Conservation (phyloP, 1,140 invertebrate genomes). For the Homalodisca vitripennis region DNA sequence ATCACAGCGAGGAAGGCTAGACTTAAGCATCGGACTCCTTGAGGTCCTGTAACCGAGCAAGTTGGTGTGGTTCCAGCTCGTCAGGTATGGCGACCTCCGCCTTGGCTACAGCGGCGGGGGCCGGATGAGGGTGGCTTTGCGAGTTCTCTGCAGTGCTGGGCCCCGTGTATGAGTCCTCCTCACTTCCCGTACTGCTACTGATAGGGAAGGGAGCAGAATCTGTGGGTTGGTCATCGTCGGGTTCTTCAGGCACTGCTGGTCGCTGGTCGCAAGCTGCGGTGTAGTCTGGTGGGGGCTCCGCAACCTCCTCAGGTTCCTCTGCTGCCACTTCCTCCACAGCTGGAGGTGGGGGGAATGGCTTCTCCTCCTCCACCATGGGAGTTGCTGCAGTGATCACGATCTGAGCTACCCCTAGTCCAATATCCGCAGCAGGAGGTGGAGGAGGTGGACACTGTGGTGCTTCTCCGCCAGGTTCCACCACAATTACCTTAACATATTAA, state of each 20-base stretch:
- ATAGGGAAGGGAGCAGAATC: conserved; percentile 56
- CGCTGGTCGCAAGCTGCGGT: conserved; percentile 7
- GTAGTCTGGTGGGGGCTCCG: conserved; percentile 32
- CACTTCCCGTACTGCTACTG: conserved; percentile 56
- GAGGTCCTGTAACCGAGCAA: conserved; percentile 77
- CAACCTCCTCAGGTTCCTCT: conserved; percentile 28
- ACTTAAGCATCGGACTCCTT: conserved; percentile 85
- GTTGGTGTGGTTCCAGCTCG: conserved; percentile 79
- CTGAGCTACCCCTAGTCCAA: conserved; percentile 72
- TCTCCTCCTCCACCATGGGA: conserved; percentile 76
- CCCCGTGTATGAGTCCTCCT: conserved; percentile 53
- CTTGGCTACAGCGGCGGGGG: conserved; percentile 31
- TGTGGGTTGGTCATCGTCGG: conserved; percentile 37
- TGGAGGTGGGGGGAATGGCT: conserved; percentile 61
- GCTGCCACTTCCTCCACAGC: not conserved
- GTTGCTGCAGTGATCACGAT: conserved; percentile 88
- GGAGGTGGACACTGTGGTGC: conserved; percentile 11
- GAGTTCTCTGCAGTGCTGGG: conserved; percentile 62
- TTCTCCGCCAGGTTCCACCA: conserved; percentile 28
- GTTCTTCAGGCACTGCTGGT: conserved; percentile 25
- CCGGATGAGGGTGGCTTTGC: conserved; percentile 45
- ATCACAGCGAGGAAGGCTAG: not conserved
- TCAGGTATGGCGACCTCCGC: conserved; percentile 68
- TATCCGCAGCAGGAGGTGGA: conserved; percentile 11
- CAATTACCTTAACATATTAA: conserved; percentile 28